phyloP scores from a whole-genome alignment of 1,140 invertebrate genomes.

The Drosophila murphyi region DNA sequence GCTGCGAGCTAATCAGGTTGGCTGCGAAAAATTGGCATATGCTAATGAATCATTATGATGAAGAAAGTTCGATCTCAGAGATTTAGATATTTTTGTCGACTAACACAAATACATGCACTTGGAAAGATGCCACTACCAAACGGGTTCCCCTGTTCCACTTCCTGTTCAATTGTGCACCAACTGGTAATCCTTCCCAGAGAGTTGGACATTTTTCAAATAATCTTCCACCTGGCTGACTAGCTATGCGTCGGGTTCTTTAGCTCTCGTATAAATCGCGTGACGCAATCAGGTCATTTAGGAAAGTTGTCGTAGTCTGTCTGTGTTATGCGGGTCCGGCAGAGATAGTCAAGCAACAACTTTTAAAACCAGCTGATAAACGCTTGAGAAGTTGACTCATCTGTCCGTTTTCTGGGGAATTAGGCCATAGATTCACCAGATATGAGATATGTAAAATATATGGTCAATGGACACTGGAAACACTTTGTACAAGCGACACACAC shows the following conservation, averaged over 20 bases:
- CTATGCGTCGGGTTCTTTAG: constrained; percentile 5
- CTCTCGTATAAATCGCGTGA: constrained; percentile 57
- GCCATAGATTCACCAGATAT: constrained; percentile 63
- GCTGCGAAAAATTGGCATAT: constrained; percentile 45
- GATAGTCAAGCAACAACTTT: constrained; percentile 1
- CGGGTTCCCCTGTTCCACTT: background rate
- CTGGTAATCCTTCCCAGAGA: constrained; percentile 7
- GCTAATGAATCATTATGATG: constrained; percentile 19
- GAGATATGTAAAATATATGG: constrained; percentile 3
- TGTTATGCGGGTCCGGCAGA: background rate
- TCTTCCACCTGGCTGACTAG: constrained; percentile 4
- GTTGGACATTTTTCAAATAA: constrained; percentile 42
- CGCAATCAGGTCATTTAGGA: constrained; percentile 60
- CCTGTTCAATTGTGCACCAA: background rate
- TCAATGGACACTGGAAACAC: constrained; percentile 57
- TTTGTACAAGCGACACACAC: constrained; percentile 43
- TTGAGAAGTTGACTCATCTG: constrained; percentile 21
- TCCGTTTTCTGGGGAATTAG: background rate
- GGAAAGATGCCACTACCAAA: constrained; percentile 58
- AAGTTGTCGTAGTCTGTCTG: constrained; percentile 48
- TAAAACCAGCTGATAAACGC: background rate
- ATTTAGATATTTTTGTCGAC: constrained; percentile 58
- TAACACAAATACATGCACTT: constrained; percentile 50
- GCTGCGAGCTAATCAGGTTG: constrained; percentile 37
- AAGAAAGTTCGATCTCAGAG: constrained; percentile 64